Evolutionary conservation across 2,888 invertebrate genomes (phyloP), one percentile per base, ranked within the genome.

Genomic region (Lathronympha strigana): DNA sequence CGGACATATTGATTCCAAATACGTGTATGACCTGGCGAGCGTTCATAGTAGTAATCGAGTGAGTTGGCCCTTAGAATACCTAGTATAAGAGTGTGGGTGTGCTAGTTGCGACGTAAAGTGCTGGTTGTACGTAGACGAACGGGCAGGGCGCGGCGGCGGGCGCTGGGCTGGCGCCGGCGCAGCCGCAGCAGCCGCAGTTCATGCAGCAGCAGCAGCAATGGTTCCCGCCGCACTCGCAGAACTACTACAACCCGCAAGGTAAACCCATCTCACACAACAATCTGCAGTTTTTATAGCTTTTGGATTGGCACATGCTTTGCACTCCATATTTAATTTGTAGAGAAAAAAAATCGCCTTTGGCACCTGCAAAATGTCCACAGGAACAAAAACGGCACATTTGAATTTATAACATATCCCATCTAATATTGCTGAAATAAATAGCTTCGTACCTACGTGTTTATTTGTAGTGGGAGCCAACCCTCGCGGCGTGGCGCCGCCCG

Each of bases 121-220:
- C 25, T 60, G 55, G 23, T 60, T 64, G 64, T 63, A 49, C 57
- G 63, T 53, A 88, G 88, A 86, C 87, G 60, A 86, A 79, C 69
- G 86, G 86, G 31, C 82, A 87, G 75, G 78, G 88, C 79, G 70
- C 84, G 75, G 79, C 84, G 49, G 79, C 83, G 81, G 75, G 88
- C 79, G 69, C 84, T 74, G 81, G 87, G 74, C 68, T 93, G 92
- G 72, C 90, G 77, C 74, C 92, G 76, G 73, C 90, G 83, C 78
- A 93, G 81, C 75, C 93, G 79, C 90, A 88, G 69, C 90, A 89
- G 73, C 92, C 89, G 67, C 90, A 89, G 78, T 90, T 88, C 83
- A 84, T 90, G 85, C 90, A 93, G 71, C 93, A 93, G 78, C 94
- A 83, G 85, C 94, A 93, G 76, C 93, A 93, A 87, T 93, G 93